Base-by-base conservation (phyloP, 2,888 invertebrate genomes). In the Anoplius nigerrimus region DNA sequence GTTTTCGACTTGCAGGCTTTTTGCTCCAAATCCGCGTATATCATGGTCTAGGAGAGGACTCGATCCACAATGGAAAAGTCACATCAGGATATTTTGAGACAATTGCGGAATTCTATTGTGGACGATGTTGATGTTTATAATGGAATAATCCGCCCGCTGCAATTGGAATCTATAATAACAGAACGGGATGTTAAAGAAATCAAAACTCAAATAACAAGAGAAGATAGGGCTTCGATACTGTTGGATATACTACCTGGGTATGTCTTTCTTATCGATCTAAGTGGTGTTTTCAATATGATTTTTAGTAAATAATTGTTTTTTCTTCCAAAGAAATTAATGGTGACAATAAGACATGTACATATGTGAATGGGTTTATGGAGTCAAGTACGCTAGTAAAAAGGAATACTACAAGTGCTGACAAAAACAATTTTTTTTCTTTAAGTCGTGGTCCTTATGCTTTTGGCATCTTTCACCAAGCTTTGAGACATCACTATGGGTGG, bases 401-500 rank as follows among this genome's bases (percentile, higher is more conserved):
- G 1, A 11, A 1, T 34, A 27, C 34, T 34, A 6, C 34, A 11
- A 34, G 6, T 11, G 4, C 11, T 2, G 8, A 34, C 1, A 11
- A 34, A 34, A 34, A 5, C 6, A 6, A 34, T 6, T 53, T 24
- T 63, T 20, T 60, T 52, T 68, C 62, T 76, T 77, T 63, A 62
- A 87, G 86, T 24, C 80, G 85, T 18, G 87, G 87, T 3, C 73
- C 82, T 22, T 46, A 80, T n/a, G 89, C 92, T 0, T 93, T 90
- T 85, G 89, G 91, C 61, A 87, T 86, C 8, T 92, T 93, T 83
- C 90, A 91, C 60, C 90, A 91, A 78, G 89, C 91, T 60, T 84
- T 93, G 18, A 86, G 88, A 8, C 90, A 90, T 69, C 90, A 92
- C 79, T 92, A 93, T 82, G 80, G 84, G 48, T 93, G 93, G 93